These are phyloP conservation scores for Cnemophilus loriae DNA, from an alignment of 2,113 vertebrate genomes.

Conservation along the genomic window DNA sequence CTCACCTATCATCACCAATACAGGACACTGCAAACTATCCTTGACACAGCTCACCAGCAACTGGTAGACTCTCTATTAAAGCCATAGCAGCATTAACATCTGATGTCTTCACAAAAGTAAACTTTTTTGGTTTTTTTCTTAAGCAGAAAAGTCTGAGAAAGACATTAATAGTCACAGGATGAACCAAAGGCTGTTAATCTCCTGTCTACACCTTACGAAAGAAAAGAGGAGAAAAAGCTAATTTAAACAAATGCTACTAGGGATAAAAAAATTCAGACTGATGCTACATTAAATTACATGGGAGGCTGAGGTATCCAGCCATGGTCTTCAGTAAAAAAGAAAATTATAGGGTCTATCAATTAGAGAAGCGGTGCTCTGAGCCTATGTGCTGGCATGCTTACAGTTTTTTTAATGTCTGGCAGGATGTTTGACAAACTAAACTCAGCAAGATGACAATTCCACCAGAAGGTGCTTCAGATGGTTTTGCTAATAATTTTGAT, in stretches of 20 bases:
- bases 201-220: slow-evolving; percentile 16
- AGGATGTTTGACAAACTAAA: slow-evolving; percentile 74
- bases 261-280: background rate
- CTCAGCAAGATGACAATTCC: slow-evolving; percentile 73
- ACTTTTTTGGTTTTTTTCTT: background rate
- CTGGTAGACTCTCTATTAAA: background rate
- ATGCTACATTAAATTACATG: background rate
- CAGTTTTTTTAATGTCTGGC: slow-evolving; percentile 68
- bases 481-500: slow-evolving; percentile 77
- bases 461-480: slow-evolving; percentile 81
- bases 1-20: background rate
- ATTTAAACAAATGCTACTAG: background rate
- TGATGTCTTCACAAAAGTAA: background rate
- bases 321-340: background rate
- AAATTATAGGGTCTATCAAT: slow-evolving; percentile 42
- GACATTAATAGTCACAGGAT: background rate
- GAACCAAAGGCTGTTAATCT: slow-evolving; percentile 26
- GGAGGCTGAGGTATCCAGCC: background rate
- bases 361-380: slow-evolving; percentile 16
- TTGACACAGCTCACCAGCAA: background rate
- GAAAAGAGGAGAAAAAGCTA: background rate
- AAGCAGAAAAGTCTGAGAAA: background rate
- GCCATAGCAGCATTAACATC: background rate
- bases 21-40: background rate
- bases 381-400: slow-evolving; percentile 62